Percentiles rank a stretch among this genome's conserved stretches.
Conservation (phyloP, 1,140 invertebrate genomes). For the Drosophila kikkawai region DNA sequence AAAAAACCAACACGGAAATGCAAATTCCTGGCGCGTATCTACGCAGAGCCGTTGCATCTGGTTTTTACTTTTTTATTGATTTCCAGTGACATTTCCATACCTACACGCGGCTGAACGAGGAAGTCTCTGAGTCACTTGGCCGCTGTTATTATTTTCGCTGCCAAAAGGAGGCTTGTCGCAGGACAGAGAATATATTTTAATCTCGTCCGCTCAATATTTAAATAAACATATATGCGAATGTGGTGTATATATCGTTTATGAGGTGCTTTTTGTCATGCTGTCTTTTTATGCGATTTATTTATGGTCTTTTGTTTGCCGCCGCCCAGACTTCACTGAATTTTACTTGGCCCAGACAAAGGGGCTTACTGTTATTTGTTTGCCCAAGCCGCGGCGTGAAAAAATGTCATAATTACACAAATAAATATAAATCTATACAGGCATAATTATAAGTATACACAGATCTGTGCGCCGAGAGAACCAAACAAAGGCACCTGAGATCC, state of each 20-base stretch:
- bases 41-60: slow-evolving; percentile 67
- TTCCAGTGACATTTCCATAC: slow-evolving; percentile 53
- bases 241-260: slow-evolving; percentile 33
- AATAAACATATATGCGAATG: slow-evolving; percentile 11
- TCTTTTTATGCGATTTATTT: slow-evolving; percentile 57
- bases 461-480: slow-evolving; percentile 25
- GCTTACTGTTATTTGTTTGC: slow-evolving; percentile 71
- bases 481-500: slow-evolving; percentile 63
- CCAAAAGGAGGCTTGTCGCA: slow-evolving; percentile 63
- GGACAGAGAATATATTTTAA: slow-evolving; percentile 28
- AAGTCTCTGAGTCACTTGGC: slow-evolving; percentile 43
- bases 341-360: slow-evolving; percentile 63
- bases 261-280: slow-evolving; percentile 28
- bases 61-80: slow-evolving; percentile 50
- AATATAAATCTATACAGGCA: slow-evolving; percentile 55
- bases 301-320: slow-evolving; percentile 42
- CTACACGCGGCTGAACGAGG: slow-evolving; percentile 22
- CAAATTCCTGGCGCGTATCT: slow-evolving; percentile 27
- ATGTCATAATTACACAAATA: slow-evolving; percentile 80
- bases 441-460: slow-evolving; percentile 32
- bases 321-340: slow-evolving; percentile 21
- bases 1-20: slow-evolving; percentile 64
- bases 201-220: slow-evolving; percentile 38
- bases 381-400: slow-evolving; percentile 72
- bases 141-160: slow-evolving; percentile 19